phyloP scores from a whole-genome alignment of 2,113 vertebrate species.

The Neodon shergylaensis region DNA sequence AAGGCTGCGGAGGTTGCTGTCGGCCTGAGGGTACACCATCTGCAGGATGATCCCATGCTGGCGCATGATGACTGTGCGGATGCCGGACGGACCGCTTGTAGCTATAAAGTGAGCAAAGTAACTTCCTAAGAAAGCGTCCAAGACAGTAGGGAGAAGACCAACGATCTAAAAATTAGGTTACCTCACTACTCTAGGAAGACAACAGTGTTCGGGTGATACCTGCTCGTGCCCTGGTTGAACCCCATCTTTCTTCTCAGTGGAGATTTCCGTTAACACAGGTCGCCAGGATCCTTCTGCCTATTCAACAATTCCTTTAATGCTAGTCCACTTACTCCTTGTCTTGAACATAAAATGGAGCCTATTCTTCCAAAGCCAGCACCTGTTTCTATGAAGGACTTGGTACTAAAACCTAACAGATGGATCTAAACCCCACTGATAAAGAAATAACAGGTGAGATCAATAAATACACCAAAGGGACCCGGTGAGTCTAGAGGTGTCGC shows the following conservation, averaged over 20 bases:
- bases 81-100: slow-evolving; percentile 83
- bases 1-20: slow-evolving; percentile 89
- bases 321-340: neutral
- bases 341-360: neutral
- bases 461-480: neutral
- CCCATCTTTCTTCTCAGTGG: neutral
- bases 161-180: neutral
- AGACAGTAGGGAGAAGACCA: neutral
- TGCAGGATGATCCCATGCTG: slow-evolving; percentile 93
- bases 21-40: slow-evolving; percentile 92
- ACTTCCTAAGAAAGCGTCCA: neutral
- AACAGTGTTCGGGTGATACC: neutral
- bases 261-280: neutral
- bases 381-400: neutral
- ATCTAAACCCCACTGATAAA: neutral
- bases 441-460: neutral
- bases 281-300: neutral
- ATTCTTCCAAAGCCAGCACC: neutral
- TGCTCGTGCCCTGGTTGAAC: neutral
- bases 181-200: neutral
- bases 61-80: slow-evolving; percentile 87
- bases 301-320: neutral
- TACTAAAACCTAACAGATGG: neutral
- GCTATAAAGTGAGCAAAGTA: slow-evolving; percentile 83
- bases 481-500: neutral